These are phyloP conservation scores for Calameuta filiformis DNA, from an alignment of 2,888 invertebrate species.

Conservation along the genomic window DNA sequence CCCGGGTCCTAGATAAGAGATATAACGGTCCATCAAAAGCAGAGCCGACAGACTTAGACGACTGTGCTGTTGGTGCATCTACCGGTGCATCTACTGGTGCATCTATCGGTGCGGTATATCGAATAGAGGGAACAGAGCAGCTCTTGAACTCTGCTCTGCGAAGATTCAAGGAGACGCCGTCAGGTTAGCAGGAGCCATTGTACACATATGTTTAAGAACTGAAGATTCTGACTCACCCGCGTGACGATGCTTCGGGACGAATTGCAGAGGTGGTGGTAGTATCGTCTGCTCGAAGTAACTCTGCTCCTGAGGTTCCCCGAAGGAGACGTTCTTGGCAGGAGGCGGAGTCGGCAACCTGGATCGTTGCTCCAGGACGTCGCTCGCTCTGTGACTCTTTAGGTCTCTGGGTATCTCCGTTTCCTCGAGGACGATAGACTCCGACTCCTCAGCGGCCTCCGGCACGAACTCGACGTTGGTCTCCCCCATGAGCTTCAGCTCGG, in stretches of 20 bases:
- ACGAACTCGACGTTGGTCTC: slow-evolving; percentile 54
- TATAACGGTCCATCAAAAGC: background rate
- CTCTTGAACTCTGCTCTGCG: too few relatives aligned
- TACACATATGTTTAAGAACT: too few relatives aligned
- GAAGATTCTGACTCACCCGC: slow-evolving; percentile 37
- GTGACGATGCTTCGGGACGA: slow-evolving; percentile 59
- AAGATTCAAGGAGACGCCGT: too few relatives aligned
- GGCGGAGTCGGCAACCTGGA: slow-evolving; percentile 61
- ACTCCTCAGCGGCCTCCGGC: slow-evolving; percentile 53
- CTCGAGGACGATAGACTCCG: slow-evolving; percentile 52
- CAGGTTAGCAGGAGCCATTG: too few relatives aligned
- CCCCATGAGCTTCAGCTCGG: slow-evolving; percentile 38
- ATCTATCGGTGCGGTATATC: accelerated
- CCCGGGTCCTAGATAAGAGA: slow-evolving; percentile 16
- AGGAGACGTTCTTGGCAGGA: slow-evolving; percentile 61
- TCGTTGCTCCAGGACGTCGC: slow-evolving; percentile 38
- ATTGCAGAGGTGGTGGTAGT: slow-evolving; percentile 60
- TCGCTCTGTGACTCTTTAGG: slow-evolving; percentile 19
- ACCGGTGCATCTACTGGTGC: too few relatives aligned
- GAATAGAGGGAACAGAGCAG: too few relatives aligned
- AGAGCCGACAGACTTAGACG: too few relatives aligned
- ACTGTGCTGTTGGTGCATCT: too few relatives aligned
- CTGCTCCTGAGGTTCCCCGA: slow-evolving; percentile 58
- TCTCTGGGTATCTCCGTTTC: slow-evolving; percentile 52
- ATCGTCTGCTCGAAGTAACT: slow-evolving; percentile 57